phyloP scores from a whole-genome alignment of 2,888 invertebrate genomes.

The Drosophila rubida region DNA sequence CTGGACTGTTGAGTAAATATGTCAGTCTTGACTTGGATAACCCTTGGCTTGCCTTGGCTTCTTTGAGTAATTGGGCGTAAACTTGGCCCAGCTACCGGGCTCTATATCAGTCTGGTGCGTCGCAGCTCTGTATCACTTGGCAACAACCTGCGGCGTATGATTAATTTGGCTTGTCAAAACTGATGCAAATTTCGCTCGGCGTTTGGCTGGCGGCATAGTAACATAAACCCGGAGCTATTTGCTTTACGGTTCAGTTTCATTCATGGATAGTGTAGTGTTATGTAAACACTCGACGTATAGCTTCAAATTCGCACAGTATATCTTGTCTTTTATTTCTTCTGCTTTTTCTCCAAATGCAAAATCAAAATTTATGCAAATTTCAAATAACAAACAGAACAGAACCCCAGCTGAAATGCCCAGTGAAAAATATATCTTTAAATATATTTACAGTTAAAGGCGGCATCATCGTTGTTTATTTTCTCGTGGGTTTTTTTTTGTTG shows the following conservation, averaged over 20 bases:
- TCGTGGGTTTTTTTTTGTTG: slow-evolving; percentile 11
- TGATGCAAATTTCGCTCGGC: slow-evolving; percentile 63
- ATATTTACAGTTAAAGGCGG: slow-evolving; percentile 78
- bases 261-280: slow-evolving; percentile 73
- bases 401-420: slow-evolving; percentile 29
- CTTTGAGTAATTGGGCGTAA: slow-evolving; percentile 73
- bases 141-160: slow-evolving; percentile 59
- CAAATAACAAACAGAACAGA: slow-evolving; percentile 41
- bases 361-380: slow-evolving; percentile 75
- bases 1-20: slow-evolving; percentile 77
- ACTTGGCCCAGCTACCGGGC: slow-evolving; percentile 59
- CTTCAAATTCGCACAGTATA: slow-evolving; percentile 56
- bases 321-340: not conserved
- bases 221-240: slow-evolving; percentile 64
- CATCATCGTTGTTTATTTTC: slow-evolving; percentile 60
- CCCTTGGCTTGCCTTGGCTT: slow-evolving; percentile 31
- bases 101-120: slow-evolving; percentile 5
- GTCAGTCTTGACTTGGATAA: slow-evolving; percentile 62
- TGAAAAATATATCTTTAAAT: slow-evolving; percentile 61
- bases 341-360: slow-evolving; percentile 49
- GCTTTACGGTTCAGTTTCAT: slow-evolving; percentile 78
- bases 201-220: slow-evolving; percentile 38
- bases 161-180: slow-evolving; percentile 72
- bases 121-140: slow-evolving; percentile 5
- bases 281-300: slow-evolving; percentile 68